Evolutionary conservation across 2,888 invertebrate genomes (phyloP), one percentile per base, ranked within the genome.

Genomic region (Timema cristinae): DNA sequence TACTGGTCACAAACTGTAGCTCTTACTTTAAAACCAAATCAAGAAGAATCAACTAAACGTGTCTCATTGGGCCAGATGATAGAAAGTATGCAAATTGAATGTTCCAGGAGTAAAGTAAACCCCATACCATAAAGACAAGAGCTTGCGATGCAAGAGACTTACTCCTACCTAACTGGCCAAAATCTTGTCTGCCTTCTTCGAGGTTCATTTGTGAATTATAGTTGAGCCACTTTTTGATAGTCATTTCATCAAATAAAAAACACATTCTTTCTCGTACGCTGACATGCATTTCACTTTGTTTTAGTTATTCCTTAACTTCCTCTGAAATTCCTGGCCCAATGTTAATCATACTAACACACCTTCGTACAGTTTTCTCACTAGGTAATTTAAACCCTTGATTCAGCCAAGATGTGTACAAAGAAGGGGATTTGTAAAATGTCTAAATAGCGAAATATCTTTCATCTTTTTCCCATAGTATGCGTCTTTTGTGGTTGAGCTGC

Each of bases 391-490:
- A 75, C 50, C 75, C 67, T 70, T 76, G 75, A 47, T 75, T 50
- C 15, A 78, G 69, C 73, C 74, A 77, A 15, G 63, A 6, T 59
- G 69, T 73, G 70, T 79, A 80, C 6, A 76, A 73, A 48, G 76
- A 71, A 7, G 79, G 79, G 5, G 79, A 79, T 75, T 77, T 77
- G 68, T 79, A 77, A 76, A 74, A 79, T 54, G 79, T 67, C n/a
- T 75, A 73, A 10, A 79, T 50, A 56, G 78, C 77, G 68, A 77
- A 74, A 68, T 77, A 72, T 74, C 77, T 78, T 73, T 79, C 78
- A 16, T 76, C 73, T 48, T 71, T 69, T 11, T 70, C 66, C 78
- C 79, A 79, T 11, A 71, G 67, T 8, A 68, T 61, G 69, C 72
- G 6, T 63, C 0, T 63, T 63, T 63, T 63, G 63, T 63, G 63